Evolutionary conservation across 2,113 vertebrate species (phyloP), one percentile per base, ranked within the genome.

Genomic region (Bujurquina vittata): DNA sequence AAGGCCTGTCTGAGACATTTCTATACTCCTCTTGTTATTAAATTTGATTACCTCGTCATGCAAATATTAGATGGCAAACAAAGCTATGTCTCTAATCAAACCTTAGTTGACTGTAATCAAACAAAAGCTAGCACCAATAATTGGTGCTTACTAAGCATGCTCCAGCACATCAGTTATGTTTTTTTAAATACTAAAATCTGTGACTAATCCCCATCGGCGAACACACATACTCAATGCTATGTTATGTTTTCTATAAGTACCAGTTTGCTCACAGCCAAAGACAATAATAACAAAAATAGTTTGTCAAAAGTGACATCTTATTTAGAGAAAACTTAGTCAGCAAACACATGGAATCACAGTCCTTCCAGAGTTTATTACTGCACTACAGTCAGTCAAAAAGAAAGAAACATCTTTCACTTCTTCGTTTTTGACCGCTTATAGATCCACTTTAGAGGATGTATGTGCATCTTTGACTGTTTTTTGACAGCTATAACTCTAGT

Each of bases 101-200:
- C 54, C 2, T 29, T 22, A 59, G 62, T 22, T 75, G 72, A 84
- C 65, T 91, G 55, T 79, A 87, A 86, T 91, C 88, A 87, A 86
- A 85, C 56, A 85, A 79, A 77, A 84, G 61, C 59, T 40, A 69
- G 18, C 77, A 35, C 57, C 17, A 84, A 79, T 83, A 57, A 84
- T 80, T 55, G 75, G 46, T 77, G 60, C 84, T 88, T 67, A 81
- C 78, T 23, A n/a, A 85, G 46, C 54, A 52, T 31, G 17, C 29
- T 31, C 43, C 43, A 72, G 52, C 46, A 72, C 14, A 75, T 74
- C 49, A 79, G 35, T 59, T 46, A 56, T 75, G 69, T 35, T 26
- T 69, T 33, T 54, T 11, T 75, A 40, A 23, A 37, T 17, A 7
- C 15, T 52, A 17, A 52, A 52, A 52, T 72, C 26, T 33, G 52